A percentile compares a stretch with the other conserved stretches of the same genome.
These are phyloP conservation scores for Cremastobaeus sp. DNA, from an alignment of 2,888 invertebrate genomes.

Conservation along the genomic window DNA sequence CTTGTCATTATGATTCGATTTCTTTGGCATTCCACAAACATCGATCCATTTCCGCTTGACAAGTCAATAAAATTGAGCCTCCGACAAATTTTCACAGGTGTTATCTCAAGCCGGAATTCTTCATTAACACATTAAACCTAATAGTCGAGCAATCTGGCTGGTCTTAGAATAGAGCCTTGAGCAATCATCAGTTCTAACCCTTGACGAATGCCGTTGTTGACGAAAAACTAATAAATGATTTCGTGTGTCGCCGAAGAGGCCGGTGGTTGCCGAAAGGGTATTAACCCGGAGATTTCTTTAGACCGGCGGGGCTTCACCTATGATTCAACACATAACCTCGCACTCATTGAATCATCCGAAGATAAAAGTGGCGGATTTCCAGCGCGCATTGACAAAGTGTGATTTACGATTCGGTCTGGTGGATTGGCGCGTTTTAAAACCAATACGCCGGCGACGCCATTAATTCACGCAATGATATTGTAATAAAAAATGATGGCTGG, in stretches of 20 bases:
- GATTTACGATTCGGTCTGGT: conserved; percentile 20
- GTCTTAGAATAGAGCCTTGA: conserved; percentile 5
- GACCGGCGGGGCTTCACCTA: conserved; percentile 52
- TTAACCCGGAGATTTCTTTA: conserved; percentile 73
- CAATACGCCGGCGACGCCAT: conserved; percentile 30
- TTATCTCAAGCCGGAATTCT: conserved; percentile 33
- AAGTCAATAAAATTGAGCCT: conserved; percentile 20
- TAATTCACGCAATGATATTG: conserved; percentile 34
- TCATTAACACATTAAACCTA: conserved; percentile 34
- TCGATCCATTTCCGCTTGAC: conserved; percentile 35
- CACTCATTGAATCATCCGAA: conserved; percentile 59
- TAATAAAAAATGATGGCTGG: conserved; percentile 40
- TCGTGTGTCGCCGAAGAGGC: too few species aligned
- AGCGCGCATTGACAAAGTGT: conserved; percentile 54
- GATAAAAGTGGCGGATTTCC: conserved; percentile 63
- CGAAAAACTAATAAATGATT: conserved; percentile 34
- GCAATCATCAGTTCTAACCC: conserved; percentile 27
- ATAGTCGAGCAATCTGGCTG: conserved; percentile 16
- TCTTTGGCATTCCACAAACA: conserved; percentile 24
- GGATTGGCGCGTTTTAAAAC: conserved; percentile 46
- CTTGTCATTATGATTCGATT: conserved; percentile 26
- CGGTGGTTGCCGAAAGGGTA: conserved; percentile 71
- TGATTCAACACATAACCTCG: conserved; percentile 50
- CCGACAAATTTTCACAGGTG: conserved; percentile 44
- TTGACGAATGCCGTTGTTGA: conserved; percentile 39